Evolutionary conservation across 1,140 invertebrate genomes (phyloP), one percentile per base, ranked within the genome.

Genomic region (Panulirus ornatus): DNA sequence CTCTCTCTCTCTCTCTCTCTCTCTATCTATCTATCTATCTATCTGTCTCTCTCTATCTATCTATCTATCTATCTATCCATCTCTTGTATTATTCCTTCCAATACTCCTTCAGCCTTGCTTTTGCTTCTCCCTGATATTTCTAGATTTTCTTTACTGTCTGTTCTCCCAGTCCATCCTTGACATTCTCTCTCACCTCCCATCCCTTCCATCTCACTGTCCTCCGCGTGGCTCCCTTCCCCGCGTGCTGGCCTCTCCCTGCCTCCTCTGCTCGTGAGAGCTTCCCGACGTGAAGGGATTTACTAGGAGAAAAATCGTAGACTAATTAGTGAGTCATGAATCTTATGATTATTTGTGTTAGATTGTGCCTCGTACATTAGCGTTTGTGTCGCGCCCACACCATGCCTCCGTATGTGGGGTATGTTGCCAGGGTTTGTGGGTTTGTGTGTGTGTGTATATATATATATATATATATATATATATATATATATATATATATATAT

Each of bases 371-470:
- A 66, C 22, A 27, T 66, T 6, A 5, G 22, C 3, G 5, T 66
- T 34, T 66, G 63, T 66, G 22, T 34, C 63, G 63, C 63, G 22
- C 5, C 63, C 5, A n/a, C 22, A 22, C 51, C 51, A 11, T 58
- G 51, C 51, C 51, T 58, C 51, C 11, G 51, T 22, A 22, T 58
- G 51, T 58, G 11, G 11, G 51, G 11, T 58, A 11, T 58, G 51
- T 58, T 78, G 75, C 30, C 38, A n/a, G 66, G 16, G 44, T 42
- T 11, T 66, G 51, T 58, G 58, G 63, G 58, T 83, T 36, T 83
- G 38, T 83, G 79, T 83, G 79, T 58, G 54, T 83, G 38, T 83
- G 44, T 54, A 22, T 82, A 3, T 54, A 3, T 82, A 9, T 36
- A 27, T 63, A 51, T 63, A 27, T 82, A 40, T 78, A 1, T 78